Conservation (phyloP, 2,113 vertebrate genomes). For the Eidolon helvum region DNA sequence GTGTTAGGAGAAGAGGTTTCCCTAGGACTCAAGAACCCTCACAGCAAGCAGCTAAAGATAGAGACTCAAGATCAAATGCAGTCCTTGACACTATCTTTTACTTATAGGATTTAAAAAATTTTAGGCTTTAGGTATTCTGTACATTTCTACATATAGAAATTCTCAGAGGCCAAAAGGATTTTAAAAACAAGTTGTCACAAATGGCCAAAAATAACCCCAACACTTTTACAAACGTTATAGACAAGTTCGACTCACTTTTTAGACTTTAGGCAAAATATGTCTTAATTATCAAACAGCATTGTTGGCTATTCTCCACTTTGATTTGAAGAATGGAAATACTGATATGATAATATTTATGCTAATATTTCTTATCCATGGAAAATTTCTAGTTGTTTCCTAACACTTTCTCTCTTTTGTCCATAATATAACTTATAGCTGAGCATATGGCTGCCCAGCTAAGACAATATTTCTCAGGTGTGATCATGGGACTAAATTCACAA, state of each 20-base stretch:
- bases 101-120: not conserved
- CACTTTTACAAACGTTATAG: not conserved
- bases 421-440: not conserved
- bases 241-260: not conserved
- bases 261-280: not conserved
- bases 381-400: not conserved
- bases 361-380: not conserved
- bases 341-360: not conserved
- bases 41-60: not conserved
- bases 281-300: not conserved
- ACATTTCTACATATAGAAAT: not conserved
- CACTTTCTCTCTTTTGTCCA: not conserved
- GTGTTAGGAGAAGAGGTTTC: not conserved
- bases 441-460: not conserved
- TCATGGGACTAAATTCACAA: not conserved
- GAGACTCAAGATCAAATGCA: not conserved
- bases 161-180: not conserved
- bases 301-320: not conserved
- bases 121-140: not conserved
- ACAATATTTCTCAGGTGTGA: not conserved
- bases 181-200: not conserved
- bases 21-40: not conserved
- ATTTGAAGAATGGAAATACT: slow-evolving; percentile 36
- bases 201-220: not conserved
- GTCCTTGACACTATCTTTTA: not conserved